Conservation (phyloP, 2,888 invertebrate species). For the Chymomyza amoena region DNA sequence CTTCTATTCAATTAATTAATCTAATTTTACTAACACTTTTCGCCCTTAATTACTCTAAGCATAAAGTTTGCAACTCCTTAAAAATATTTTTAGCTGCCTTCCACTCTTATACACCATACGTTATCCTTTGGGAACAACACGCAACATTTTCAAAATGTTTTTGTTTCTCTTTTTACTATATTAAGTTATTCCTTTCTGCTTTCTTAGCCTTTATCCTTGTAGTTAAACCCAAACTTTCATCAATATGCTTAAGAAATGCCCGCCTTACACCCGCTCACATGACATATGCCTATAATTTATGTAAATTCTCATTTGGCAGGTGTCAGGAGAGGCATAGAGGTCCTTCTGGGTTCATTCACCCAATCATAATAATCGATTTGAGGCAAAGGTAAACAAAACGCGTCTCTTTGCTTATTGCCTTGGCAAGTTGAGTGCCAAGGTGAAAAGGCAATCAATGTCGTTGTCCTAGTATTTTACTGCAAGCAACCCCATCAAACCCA, state of each 20-base stretch:
- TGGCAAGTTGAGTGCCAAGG: constrained; percentile 29
- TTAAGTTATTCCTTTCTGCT: too few species aligned
- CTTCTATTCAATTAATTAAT: too few species aligned
- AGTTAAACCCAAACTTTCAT: too few species aligned
- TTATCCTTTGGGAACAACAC: too few species aligned
- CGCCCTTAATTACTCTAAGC: too few species aligned
- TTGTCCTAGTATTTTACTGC: constrained; percentile 42
- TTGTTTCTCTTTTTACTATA: too few species aligned
- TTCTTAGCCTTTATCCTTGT: too few species aligned
- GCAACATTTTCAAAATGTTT: too few species aligned
- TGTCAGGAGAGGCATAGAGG: background rate
- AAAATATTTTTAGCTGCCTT: too few species aligned
- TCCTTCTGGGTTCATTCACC: constrained; percentile 56
- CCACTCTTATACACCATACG: too few species aligned
- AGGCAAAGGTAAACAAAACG: constrained; percentile 31
- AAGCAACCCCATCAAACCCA: background rate
- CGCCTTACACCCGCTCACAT: background rate
- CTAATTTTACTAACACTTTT: too few species aligned
- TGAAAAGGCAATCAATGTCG: constrained; percentile 68
- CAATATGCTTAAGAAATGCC: background rate
- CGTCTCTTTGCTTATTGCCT: background rate
- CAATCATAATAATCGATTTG: constrained; percentile 59
- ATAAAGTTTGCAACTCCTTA: too few species aligned
- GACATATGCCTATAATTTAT: background rate
- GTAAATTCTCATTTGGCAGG: background rate